Conservation (phyloP, 2,113 vertebrate species). For the Motacilla alba region DNA sequence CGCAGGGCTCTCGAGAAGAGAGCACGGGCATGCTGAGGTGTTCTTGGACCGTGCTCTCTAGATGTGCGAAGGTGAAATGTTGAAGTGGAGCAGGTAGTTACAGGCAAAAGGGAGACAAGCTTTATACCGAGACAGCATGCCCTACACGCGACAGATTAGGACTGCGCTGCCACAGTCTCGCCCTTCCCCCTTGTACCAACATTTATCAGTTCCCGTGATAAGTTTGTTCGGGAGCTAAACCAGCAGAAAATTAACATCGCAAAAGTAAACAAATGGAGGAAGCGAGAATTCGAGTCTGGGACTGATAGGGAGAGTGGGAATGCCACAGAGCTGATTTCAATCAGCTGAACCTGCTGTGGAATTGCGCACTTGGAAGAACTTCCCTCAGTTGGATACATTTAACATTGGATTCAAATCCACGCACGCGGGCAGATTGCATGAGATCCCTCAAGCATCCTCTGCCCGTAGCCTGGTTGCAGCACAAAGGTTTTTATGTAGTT, state of each 20-base stretch:
- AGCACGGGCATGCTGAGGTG: not conserved
- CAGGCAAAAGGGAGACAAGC: not conserved
- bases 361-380: not conserved
- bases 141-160: not conserved
- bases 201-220: not conserved
- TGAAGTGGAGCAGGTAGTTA: not conserved
- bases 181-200: not conserved
- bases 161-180: not conserved
- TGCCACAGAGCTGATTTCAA: not conserved
- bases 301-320: not conserved
- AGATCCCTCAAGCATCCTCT: not conserved
- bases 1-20: not conserved
- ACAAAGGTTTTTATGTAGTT: not conserved
- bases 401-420: not conserved
- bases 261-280: not conserved
- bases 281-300: not conserved
- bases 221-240: not conserved
- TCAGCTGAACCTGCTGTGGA: not conserved
- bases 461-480: not conserved
- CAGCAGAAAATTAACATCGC: not conserved
- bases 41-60: not conserved
- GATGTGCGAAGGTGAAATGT: not conserved
- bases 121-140: fast-evolving
- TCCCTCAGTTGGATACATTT: not conserved
- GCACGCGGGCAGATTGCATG: fast-evolving